These are phyloP conservation scores for Lottia gigantea DNA, from an alignment of 2,888 invertebrate species.

Conservation along the genomic window DNA sequence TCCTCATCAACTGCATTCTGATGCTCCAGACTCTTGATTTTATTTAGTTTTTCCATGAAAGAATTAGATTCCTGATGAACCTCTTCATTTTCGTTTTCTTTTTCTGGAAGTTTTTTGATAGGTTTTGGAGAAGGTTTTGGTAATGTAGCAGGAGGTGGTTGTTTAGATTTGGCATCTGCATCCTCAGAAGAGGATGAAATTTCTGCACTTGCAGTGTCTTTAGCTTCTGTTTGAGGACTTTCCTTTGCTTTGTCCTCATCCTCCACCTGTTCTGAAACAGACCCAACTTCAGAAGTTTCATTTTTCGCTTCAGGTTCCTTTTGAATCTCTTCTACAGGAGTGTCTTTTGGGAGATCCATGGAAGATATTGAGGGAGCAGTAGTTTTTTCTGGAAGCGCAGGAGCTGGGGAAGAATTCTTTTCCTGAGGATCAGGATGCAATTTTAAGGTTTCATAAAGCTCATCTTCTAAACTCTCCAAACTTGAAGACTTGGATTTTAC, in stretches of 20 bases:
- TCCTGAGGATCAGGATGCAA: neutral
- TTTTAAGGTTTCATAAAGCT: conserved; percentile 3
- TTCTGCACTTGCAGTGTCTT: neutral
- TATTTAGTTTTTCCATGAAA: neutral
- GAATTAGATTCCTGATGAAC: neutral
- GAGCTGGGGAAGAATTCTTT: neutral
- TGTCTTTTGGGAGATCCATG: neutral
- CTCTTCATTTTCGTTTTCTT: neutral
- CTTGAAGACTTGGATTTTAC: neutral
- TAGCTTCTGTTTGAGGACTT: conserved; percentile 20
- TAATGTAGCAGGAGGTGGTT: neutral
- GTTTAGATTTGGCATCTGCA: conserved; percentile 10
- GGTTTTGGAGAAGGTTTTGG: neutral
- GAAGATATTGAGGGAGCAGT: neutral
- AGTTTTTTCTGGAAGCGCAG: neutral
- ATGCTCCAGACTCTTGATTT: neutral
- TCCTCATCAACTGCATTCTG: neutral
- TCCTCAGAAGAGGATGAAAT: neutral
- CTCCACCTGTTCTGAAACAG: conserved; percentile 18
- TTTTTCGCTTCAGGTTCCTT: neutral
- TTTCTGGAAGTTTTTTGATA: neutral
- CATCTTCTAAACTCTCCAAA: conserved; percentile 11
- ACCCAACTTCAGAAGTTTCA: conserved; percentile 15
- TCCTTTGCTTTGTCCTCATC: conserved; percentile 20
- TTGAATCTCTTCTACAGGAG: neutral